A percentile compares a stretch with the other conserved stretches of the same genome.
These are phyloP conservation scores for Heterodera carotae DNA, from an alignment of 1,140 invertebrate species.

Conservation along the genomic window DNA sequence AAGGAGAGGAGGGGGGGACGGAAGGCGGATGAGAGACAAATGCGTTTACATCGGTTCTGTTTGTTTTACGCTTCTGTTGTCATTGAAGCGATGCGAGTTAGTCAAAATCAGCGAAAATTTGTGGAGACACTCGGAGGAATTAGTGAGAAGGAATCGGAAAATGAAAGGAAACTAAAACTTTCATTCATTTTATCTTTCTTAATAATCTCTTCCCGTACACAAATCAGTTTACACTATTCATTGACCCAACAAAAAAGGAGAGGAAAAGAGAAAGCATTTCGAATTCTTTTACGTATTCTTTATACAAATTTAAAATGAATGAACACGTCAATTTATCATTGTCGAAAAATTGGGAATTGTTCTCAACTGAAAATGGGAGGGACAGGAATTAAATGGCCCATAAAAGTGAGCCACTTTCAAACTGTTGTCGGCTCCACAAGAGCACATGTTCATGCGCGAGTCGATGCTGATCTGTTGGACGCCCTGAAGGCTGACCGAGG, in stretches of 20 bases:
- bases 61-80: neutral
- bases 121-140: slow-evolving; percentile 69
- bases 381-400: neutral
- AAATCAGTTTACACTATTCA: no score
- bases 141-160: neutral
- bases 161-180: no score
- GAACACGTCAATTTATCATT: neutral
- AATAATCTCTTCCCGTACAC: no score
- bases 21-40: neutral
- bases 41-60: neutral
- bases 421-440: slow-evolving; percentile 95
- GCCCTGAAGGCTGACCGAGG: slow-evolving; percentile 69
- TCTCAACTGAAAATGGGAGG: neutral
- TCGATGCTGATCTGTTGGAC: slow-evolving; percentile 92
- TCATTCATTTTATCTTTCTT: no score
- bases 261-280: no score
- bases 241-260: no score
- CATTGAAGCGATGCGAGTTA: neutral
- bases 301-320: no score
- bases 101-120: neutral
- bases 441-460: slow-evolving; percentile 80
- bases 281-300: neutral
- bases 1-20: neutral
- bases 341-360: neutral
- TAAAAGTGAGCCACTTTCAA: slow-evolving; percentile 85